Conservation (phyloP, 35 echinoderm and acorn worm species). For the Stichopus chloronotus region DNA sequence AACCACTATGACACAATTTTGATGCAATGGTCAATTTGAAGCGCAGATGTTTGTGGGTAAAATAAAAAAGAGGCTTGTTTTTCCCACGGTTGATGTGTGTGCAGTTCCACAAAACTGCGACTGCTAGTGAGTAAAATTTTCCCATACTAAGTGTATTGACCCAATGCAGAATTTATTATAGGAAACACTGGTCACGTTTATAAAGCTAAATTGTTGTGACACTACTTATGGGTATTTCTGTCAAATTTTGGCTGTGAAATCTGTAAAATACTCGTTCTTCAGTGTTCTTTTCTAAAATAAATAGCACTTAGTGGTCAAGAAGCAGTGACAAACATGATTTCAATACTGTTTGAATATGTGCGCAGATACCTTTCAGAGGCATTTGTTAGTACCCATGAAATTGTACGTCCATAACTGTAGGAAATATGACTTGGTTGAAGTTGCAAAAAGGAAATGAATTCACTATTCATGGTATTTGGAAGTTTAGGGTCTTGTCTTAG, state of each 20-base stretch:
- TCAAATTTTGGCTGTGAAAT: background rate
- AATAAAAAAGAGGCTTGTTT: too few species aligned
- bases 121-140: too few species aligned
- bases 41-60: too few species aligned
- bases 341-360: background rate
- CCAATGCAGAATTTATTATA: too few species aligned
- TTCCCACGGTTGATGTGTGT: too few species aligned
- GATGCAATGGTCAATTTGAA: too few species aligned
- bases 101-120: too few species aligned
- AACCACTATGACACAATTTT: too few species aligned
- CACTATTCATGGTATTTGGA: constrained; percentile 16
- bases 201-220: too few species aligned
- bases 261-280: background rate
- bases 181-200: too few species aligned
- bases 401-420: background rate
- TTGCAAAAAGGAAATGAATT: background rate
- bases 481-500: constrained; percentile 15
- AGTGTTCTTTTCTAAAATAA: constrained; percentile 12
- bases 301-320: background rate
- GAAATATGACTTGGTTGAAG: background rate
- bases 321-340: constrained; percentile 4
- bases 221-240: background rate
- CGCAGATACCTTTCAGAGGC: background rate
- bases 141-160: too few species aligned
- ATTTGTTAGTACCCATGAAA: background rate